Evolutionary conservation across 2,113 vertebrate genomes (phyloP), one percentile per base, ranked within the genome.

Genomic region (Mormyrus lacerda): DNA sequence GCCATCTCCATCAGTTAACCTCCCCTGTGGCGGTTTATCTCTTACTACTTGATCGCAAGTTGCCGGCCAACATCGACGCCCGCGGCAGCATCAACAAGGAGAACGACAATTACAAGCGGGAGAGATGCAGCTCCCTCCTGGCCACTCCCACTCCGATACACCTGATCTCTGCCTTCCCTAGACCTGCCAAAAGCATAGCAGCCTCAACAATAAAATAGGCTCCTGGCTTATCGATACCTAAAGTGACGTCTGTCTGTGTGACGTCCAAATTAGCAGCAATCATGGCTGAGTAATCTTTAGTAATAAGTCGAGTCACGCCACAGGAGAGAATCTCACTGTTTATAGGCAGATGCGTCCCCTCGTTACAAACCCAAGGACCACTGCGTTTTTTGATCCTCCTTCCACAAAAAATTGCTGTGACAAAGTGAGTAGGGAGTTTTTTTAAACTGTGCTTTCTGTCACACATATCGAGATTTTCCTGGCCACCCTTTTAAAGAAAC

Each of bases 1-100:
- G 50, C 88, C 65, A 85, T 89, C 47, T 88, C n/a, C 48, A 87
- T 88, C 82, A 84, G 51, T 84, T 69, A 87, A 58, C 35, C 87
- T 61, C 39, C 87, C 55, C 55, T n/a, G 42, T 61, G 87, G 87
- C 55, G 39, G 45, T 44, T 61, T 24, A 44, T 87, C 87, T 61
- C 87, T 42, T 48, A 50, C 39, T 58, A 39, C 86, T 87, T 61
- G 35, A 61, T 65, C 51, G 10, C 19, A 65, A 42, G 35, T 65
- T 17, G 19, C 85, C 50, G 31, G 85, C 27, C 85, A 39, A 48
- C 85, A 53, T 27, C 31, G 48, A 85, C 8, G 24, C 15, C 42
- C 13, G 3, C 11, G 5, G 45, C 85, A 51, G n/a, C 48, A 31
- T 53, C 82, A 83, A 51, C 24, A 11, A 24, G 45, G 45, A 11